These are phyloP conservation scores for Callorhinus ursinus DNA, from an alignment of 2,113 vertebrate genomes.

Conservation along the genomic window DNA sequence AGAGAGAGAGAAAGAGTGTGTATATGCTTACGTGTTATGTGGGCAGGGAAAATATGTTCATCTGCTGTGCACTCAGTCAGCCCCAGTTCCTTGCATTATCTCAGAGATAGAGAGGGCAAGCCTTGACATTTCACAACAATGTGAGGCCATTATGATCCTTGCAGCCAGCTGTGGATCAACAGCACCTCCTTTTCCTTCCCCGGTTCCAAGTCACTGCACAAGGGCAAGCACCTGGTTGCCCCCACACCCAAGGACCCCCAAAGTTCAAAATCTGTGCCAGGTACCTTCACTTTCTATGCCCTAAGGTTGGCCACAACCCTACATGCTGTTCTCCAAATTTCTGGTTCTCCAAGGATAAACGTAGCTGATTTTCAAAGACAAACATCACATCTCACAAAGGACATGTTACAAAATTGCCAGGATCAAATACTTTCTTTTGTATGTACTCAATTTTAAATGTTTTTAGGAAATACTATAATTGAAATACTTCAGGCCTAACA, in stretches of 20 bases:
- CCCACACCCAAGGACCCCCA: neutral
- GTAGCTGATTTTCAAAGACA: neutral
- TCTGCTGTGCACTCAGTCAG: neutral
- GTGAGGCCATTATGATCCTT: neutral
- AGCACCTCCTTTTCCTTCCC: neutral
- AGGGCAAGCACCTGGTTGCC: neutral
- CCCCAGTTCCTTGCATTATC: neutral
- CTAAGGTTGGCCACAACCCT: neutral
- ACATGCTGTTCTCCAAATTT: neutral
- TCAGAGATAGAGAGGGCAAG: neutral
- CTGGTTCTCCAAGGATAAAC: neutral
- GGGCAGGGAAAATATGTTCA: neutral
- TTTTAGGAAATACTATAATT: constrained; percentile 5
- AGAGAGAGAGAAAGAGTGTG: neutral
- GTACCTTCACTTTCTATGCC: neutral
- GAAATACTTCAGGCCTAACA: neutral
- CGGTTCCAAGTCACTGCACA: neutral
- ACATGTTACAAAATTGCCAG: neutral
- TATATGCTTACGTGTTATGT: neutral
- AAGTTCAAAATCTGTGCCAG: neutral
- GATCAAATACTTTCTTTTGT: neutral
- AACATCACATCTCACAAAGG: neutral
- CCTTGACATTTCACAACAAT: neutral
- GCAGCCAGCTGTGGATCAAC: neutral
- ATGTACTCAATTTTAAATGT: neutral